Base-by-base conservation (phyloP, 2,888 invertebrate genomes). In the Atherix ibis region DNA sequence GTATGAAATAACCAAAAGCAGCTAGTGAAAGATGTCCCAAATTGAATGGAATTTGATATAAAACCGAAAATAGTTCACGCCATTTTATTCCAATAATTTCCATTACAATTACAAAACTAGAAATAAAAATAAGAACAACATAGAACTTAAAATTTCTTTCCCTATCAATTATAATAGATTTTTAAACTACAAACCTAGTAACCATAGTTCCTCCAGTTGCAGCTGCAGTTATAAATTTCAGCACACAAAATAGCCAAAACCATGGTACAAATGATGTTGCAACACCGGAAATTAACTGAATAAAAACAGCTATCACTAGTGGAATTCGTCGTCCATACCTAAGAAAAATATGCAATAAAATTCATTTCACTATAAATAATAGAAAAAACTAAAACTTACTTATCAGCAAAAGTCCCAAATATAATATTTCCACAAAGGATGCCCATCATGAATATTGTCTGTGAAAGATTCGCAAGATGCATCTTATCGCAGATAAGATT, bases 121-220 rank as follows among this genome's bases (percentile, higher is more conserved):
- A 40, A 39, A 2, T 19, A 34, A 16, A 22, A 31, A 36, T 32
- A 31, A 18, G 9, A n/a, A 18, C n/a, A n/a, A n/a, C n/a, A 16
- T 16, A 3, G 6, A 27, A 33, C n/a, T n/a, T 19, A 19, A 6
- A 17, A 2, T 4, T 27, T 27, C 14, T 5, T 18, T 18, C 6
- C 32, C n/a, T n/a, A n/a, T n/a, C n/a, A n/a, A n/a, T n/a, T n/a
- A n/a, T n/a, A n/a, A n/a, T n/a, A n/a, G n/a, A n/a, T 24, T 22
- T 4, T 19, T 26, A 18, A 3, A 24, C 2, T 24, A 9, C 9
- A 34, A 36, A 56, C 57, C 58, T 54, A 28, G 79, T 81, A 32
- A 81, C 76, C 79, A 87, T 87, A 1, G 80, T 79, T 24, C 85
- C 85, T 29, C 82, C 83, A 2, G 81, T 82, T 8, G 80, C 80